phyloP scores from a whole-genome alignment of 2,113 vertebrate species.

The Varanus salvator region DNA sequence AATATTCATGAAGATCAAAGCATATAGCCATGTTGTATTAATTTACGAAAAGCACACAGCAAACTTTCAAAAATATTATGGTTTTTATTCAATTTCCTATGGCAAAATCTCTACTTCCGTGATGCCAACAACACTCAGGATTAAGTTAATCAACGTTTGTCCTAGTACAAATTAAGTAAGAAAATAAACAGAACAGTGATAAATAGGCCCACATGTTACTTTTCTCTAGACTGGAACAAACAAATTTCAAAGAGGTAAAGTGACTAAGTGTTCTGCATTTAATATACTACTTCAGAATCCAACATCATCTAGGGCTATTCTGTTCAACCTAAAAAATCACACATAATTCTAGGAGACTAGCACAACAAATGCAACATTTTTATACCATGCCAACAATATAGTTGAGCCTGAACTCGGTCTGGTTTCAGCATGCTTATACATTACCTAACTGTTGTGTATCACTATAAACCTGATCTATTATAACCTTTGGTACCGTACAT shows the following conservation, averaged over 20 bases:
- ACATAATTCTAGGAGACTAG: background rate
- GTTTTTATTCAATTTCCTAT: slow-evolving; percentile 35
- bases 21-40: slow-evolving; percentile 17
- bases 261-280: slow-evolving; percentile 27
- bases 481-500: slow-evolving; percentile 78
- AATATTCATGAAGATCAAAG: too few relatives aligned
- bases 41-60: slow-evolving; percentile 30
- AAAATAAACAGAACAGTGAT: slow-evolving; percentile 50
- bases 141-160: slow-evolving; percentile 19
- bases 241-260: slow-evolving; percentile 41
- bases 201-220: slow-evolving; percentile 44
- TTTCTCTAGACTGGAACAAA: slow-evolving; percentile 55
- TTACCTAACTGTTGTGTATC: slow-evolving; percentile 79
- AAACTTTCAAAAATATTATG: slow-evolving; percentile 29
- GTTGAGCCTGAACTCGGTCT: slow-evolving; percentile 54
- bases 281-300: background rate
- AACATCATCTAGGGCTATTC: background rate
- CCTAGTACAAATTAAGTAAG: too few relatives aligned
- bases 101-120: slow-evolving; percentile 43
- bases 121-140: slow-evolving; percentile 53
- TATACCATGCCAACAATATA: slow-evolving; percentile 1
- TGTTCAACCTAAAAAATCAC: slow-evolving; percentile 13
- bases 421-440: slow-evolving; percentile 75
- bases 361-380: background rate
- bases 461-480: slow-evolving; percentile 83